Base-by-base conservation (phyloP, 2,113 vertebrate species). In the Rhabdomys dilectus region DNA sequence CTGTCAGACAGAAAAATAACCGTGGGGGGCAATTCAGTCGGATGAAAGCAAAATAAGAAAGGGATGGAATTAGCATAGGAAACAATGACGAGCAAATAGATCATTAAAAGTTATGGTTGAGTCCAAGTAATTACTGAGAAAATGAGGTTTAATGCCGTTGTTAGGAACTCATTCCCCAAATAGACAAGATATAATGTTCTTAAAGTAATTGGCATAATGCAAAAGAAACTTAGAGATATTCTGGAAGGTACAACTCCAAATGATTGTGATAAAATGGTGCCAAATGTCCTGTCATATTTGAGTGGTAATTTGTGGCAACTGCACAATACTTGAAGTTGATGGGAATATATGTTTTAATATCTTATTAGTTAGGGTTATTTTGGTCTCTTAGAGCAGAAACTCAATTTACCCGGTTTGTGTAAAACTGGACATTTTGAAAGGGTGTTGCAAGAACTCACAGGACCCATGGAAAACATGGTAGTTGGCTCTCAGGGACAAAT, bases 41-140 rank as follows among this genome's bases (percentile, higher is more conserved):
- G 58, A 88, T 0, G 22, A 34, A 26, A 64, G 58, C 31, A 73
- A 92, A 92, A 66, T 3, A n/a, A 91, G 86, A 34, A 62, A 19
- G 3, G 21, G 70, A 6, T 1, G 17, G 36, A 36, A 31, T 0
- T 5, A 91, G 66, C 91, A 31, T 11, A 0, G 75, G 64, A 72
- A 68, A 82, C 42, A 84, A 80, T 34, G n/a, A 58, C 42, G 80
- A 85, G 53, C 60, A 86, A 53, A 81, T 13, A 89, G 96, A 82
- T 82, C 39, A 85, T 93, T 88, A 93, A 92, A 80, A 92, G 70
- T 76, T 85, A 88, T 91, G 80, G 89, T n/a, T n/a, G 66, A 68
- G 53, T 91, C 93, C 91, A 91, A 89, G 92, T 62, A 78, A 96
- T 93, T 73, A 56, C 93, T 75, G 95, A 76, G 95, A 93, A 96